Conservation (phyloP, 2,113 vertebrate genomes). For the Aramus guarauna region DNA sequence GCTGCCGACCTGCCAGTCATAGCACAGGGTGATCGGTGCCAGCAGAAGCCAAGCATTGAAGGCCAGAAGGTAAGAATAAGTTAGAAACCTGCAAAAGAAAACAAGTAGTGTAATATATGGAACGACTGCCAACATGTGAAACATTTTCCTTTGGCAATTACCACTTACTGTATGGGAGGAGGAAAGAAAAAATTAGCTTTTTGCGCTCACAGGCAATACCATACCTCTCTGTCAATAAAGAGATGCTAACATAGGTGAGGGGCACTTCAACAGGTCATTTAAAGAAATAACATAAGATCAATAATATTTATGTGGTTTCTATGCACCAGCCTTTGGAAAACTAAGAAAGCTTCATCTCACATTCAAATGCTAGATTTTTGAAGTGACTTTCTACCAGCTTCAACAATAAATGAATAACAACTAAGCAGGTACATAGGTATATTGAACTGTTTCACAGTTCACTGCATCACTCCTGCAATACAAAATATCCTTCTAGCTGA, state of each 20-base stretch:
- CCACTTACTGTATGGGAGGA: fast-evolving
- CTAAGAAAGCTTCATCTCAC: neutral
- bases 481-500: neutral
- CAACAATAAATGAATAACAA: neutral
- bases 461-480: neutral
- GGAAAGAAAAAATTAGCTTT: neutral
- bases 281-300: neutral
- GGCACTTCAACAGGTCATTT: neutral
- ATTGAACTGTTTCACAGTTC: neutral
- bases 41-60: slow-evolving; percentile 94
- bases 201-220: neutral
- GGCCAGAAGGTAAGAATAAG: slow-evolving; percentile 92
- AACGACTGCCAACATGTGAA: neutral
- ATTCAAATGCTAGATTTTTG: neutral
- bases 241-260: neutral
- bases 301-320: neutral
- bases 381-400: neutral
- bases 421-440: neutral
- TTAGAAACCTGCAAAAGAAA: slow-evolving; percentile 82
- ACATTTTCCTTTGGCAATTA: neutral
- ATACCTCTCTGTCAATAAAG: neutral
- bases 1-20: slow-evolving; percentile 98
- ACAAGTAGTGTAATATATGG: neutral
- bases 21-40: slow-evolving; percentile 89
- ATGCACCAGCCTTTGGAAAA: neutral